Percentiles rank a stretch among this genome's conserved stretches.
Conservation (phyloP, 2,797 vertebrate species). For the Furcifer pardalis region DNA sequence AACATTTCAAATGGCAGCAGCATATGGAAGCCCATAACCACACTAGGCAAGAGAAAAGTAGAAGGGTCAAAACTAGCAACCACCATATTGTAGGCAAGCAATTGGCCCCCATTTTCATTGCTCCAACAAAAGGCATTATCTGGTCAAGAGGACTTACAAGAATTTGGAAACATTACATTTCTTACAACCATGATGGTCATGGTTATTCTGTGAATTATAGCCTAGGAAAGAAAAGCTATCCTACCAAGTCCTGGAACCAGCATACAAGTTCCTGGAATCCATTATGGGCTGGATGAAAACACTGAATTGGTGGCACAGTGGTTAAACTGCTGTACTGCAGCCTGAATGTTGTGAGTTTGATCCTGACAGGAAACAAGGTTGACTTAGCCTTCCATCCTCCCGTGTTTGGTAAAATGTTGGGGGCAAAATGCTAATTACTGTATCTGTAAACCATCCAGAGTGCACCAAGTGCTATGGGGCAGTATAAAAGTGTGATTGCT, state of each 20-base stretch:
- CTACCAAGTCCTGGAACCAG: not conserved
- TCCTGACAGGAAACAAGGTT: too few relatives aligned
- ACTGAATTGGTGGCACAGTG: too few relatives aligned
- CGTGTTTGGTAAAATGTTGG: too few relatives aligned
- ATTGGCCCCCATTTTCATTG: not conserved
- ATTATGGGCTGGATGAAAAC: not conserved
- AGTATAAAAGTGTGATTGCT: too few relatives aligned
- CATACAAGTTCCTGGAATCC: not conserved
- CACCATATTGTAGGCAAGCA: not conserved
- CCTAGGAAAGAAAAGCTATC: too few relatives aligned
- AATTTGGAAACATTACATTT: not conserved
- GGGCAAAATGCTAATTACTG: too few relatives aligned
- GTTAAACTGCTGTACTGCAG: too few relatives aligned
- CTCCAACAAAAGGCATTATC: not conserved
- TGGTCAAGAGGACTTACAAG: not conserved
- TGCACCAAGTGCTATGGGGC: too few relatives aligned
- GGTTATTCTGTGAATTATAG: not conserved
- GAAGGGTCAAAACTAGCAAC: not conserved
- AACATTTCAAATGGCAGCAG: constrained; percentile 13
- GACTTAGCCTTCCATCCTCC: too few relatives aligned
- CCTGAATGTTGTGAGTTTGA: too few relatives aligned
- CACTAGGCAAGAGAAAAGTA: not conserved
- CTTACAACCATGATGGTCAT: too few relatives aligned
- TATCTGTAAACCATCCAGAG: too few relatives aligned
- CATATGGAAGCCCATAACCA: not conserved